Evolutionary conservation across 2,888 invertebrate genomes (phyloP).

Genomic region (Mimas tiliae): DNA sequence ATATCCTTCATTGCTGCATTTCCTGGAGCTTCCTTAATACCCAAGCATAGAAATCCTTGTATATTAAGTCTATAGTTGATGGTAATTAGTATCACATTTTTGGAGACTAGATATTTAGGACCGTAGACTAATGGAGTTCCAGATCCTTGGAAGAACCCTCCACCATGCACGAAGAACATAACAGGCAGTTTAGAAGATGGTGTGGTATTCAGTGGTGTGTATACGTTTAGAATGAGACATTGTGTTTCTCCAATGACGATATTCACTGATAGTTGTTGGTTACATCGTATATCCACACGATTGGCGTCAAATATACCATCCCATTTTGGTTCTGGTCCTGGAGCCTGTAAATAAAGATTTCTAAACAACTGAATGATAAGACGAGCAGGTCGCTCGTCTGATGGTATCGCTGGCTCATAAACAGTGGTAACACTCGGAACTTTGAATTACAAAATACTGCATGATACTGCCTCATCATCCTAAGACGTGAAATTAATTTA

Average conservation of each 20-base stretch:
- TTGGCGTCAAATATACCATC: slow-evolving; percentile 61
- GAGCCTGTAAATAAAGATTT: slow-evolving; percentile 55
- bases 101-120: slow-evolving; percentile 61
- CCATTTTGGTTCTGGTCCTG: slow-evolving; percentile 68
- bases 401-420: no score
- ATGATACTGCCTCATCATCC: no score
- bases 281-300: slow-evolving; percentile 62
- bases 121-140: slow-evolving; percentile 58
- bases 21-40: slow-evolving; percentile 69
- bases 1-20: slow-evolving; percentile 73
- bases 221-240: slow-evolving; percentile 67
- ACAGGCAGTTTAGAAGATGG: slow-evolving; percentile 55
- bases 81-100: slow-evolving; percentile 67
- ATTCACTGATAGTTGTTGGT: slow-evolving; percentile 48
- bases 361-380: not conserved
- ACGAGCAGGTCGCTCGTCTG: no score
- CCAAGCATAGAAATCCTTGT: slow-evolving; percentile 66
- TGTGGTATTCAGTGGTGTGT: slow-evolving; percentile 53
- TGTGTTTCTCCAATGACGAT: slow-evolving; percentile 53
- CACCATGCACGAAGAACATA: slow-evolving; percentile 75
- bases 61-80: slow-evolving; percentile 72
- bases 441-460: no score
- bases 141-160: slow-evolving; percentile 68
- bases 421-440: no score
- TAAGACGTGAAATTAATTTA: no score